phyloP scores from a whole-genome alignment of 2,113 vertebrate species.

The Corythoichthys intestinalis region DNA sequence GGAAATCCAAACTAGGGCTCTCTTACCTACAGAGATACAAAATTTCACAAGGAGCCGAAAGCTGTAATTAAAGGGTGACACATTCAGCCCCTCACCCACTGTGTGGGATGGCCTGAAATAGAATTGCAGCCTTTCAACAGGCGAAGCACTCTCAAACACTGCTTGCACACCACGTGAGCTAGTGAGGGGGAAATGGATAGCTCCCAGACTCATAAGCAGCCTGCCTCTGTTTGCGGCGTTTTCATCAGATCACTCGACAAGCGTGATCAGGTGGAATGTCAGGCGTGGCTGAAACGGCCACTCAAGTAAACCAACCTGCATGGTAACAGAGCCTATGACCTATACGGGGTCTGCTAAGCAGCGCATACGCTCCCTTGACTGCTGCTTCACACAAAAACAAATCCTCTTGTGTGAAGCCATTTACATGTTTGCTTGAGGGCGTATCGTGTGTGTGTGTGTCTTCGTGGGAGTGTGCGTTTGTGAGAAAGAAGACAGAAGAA shows the following conservation, averaged over 20 bases:
- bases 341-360: constrained; percentile 19
- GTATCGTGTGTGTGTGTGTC: constrained; percentile 29
- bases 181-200: constrained; percentile 29
- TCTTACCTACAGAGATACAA: constrained; percentile 61
- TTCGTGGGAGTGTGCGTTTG: constrained; percentile 29
- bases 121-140: constrained; percentile 67
- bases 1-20: constrained; percentile 55
- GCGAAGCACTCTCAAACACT: constrained; percentile 35
- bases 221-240: constrained; percentile 10
- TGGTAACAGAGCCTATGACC: constrained; percentile 28
- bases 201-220: constrained; percentile 8
- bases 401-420: constrained; percentile 45
- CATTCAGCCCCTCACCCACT: constrained; percentile 67
- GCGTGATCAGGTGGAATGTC: constrained; percentile 23
- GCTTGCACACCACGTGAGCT: background rate
- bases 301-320: background rate
- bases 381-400: constrained; percentile 43
- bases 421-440: constrained; percentile 52
- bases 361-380: constrained; percentile 15
- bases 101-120: constrained; percentile 73
- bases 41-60: constrained; percentile 64
- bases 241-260: constrained; percentile 26
- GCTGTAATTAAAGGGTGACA: constrained; percentile 74
- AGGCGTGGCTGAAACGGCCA: constrained; percentile 6
- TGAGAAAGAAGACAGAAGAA: constrained; percentile 30